Evolutionary conservation across 2,888 invertebrate species (phyloP).

Genomic region (Caenorhabditis japonica): DNA sequence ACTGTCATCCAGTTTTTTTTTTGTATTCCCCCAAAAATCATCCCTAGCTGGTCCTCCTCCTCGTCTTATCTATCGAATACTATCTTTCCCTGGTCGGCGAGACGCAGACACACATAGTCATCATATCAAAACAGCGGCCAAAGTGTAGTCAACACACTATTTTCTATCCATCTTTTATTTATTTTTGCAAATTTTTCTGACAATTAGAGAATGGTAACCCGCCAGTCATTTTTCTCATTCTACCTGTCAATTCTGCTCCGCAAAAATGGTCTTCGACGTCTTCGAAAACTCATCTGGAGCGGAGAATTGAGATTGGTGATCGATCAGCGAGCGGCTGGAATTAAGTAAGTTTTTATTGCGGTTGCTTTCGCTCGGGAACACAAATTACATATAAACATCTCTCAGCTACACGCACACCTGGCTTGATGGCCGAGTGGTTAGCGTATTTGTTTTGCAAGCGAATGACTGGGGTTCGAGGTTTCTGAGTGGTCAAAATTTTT

Average conservation of each 20-base stretch:
- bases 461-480: no score
- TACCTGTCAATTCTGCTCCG: constrained; percentile 16
- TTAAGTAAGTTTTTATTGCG: constrained; percentile 7
- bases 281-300: constrained; percentile 23
- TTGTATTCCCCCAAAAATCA: no score
- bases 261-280: constrained; percentile 10
- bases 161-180: not conserved
- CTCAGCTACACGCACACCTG: no score
- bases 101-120: constrained; percentile 18
- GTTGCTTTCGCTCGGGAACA: no score
- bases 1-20: no score
- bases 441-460: no score
- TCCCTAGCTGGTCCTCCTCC: constrained; percentile 5
- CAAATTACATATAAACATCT: no score
- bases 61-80: constrained; percentile 10
- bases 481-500: no score
- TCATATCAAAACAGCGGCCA: constrained; percentile 36
- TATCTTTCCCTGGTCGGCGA: constrained; percentile 1
- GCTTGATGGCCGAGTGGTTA: no score
- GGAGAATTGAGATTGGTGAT: constrained; percentile 1
- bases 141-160: constrained; percentile 27
- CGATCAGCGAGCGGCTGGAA: constrained; percentile 5
- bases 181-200: not conserved
- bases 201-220: no score
- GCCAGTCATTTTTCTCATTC: constrained; percentile 11